Evolutionary conservation across 2,797 vertebrate genomes (phyloP).

Genomic region (Tenualosa ilisha): DNA sequence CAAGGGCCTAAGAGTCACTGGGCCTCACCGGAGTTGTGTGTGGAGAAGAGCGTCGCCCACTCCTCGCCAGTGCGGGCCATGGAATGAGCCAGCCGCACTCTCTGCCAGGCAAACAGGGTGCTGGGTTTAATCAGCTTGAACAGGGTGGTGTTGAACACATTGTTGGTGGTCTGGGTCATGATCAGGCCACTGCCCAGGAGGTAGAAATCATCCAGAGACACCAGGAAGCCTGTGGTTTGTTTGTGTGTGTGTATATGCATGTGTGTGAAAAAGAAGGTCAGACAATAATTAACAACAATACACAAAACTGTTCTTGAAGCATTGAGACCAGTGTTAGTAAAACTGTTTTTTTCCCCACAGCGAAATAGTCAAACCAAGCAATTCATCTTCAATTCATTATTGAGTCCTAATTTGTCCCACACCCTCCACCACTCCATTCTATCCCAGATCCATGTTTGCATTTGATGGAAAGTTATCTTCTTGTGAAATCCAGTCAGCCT

Average conservation of each 20-base stretch:
- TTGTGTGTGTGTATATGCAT: background rate
- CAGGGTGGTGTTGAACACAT: conserved; percentile 80
- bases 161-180: conserved; percentile 90
- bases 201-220: conserved; percentile 91
- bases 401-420: no score
- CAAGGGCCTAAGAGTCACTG: background rate
- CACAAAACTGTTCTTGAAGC: background rate
- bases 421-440: no score
- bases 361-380: no score
- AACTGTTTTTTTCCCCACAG: no score
- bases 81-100: conserved; percentile 86
- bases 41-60: conserved; percentile 84
- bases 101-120: conserved; percentile 87
- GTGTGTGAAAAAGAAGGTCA: background rate
- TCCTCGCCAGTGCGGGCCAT: conserved; percentile 78
- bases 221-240: conserved; percentile 78
- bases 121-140: conserved; percentile 71
- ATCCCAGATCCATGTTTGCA: no score
- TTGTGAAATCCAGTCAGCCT: background rate
- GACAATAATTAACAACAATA: background rate
- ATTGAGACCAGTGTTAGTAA: background rate
- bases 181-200: conserved; percentile 76
- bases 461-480: no score
- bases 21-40: conserved; percentile 83
- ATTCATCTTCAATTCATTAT: no score